These are phyloP conservation scores for Gymnobelideus leadbeateri DNA, from an alignment of 2,113 vertebrate genomes.

Conservation along the genomic window DNA sequence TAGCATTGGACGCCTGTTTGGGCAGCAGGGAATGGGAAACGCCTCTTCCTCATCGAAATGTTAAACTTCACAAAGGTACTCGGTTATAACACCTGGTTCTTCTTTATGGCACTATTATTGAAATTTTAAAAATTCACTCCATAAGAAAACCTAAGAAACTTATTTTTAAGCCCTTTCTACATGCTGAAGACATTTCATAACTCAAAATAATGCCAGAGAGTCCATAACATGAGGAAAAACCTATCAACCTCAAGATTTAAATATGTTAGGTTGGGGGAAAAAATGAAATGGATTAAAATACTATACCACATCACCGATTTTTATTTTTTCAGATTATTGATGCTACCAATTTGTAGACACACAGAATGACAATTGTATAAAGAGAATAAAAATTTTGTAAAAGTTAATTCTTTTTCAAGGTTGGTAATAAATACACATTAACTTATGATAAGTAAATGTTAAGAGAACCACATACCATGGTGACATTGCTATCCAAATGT, in stretches of 20 bases:
- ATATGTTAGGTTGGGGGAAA: background rate
- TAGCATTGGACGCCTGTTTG: slow-evolving; percentile 34
- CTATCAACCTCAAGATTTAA: background rate
- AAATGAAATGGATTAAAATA: slow-evolving; percentile 33
- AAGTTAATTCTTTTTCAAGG: slow-evolving; percentile 51
- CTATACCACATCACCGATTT: slow-evolving; percentile 23
- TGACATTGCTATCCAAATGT: slow-evolving; percentile 94
- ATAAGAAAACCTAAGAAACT: slow-evolving; percentile 26
- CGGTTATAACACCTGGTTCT: background rate
- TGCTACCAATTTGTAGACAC: slow-evolving; percentile 20
- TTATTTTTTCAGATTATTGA: slow-evolving; percentile 6
- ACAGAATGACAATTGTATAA: slow-evolving; percentile 17
- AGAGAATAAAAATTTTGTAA: slow-evolving; percentile 41
- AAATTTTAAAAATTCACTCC: background rate
- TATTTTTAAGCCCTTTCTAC: slow-evolving; percentile 43
- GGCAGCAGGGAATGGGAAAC: slow-evolving; percentile 16
- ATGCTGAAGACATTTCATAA: slow-evolving; percentile 38
- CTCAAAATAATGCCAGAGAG: slow-evolving; percentile 25
- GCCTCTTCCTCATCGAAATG: background rate
- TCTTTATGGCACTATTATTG: background rate
- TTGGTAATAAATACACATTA: slow-evolving; percentile 21
- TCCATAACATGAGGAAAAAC: slow-evolving; percentile 29
- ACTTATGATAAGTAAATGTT: background rate
- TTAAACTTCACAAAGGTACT: slow-evolving; percentile 26
- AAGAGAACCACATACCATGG: slow-evolving; percentile 88